These are phyloP conservation scores for Gymnocypris eckloni DNA, from an alignment of 2,797 vertebrate genomes.

Conservation along the genomic window DNA sequence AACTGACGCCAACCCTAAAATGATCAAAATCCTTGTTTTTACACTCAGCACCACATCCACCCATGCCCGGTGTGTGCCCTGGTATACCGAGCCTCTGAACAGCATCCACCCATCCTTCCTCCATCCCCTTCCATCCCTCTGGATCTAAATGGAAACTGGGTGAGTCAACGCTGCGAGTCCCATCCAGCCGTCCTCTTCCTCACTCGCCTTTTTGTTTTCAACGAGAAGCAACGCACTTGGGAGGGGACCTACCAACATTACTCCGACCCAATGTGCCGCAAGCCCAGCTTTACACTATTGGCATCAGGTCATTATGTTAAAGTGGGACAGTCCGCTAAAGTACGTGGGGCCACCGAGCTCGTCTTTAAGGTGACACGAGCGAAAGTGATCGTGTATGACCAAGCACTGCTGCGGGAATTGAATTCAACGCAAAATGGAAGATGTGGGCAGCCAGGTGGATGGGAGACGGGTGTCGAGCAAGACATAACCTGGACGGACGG, in stretches of 20 bases:
- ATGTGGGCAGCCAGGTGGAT: constrained; percentile 79
- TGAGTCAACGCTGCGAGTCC: constrained; percentile 85
- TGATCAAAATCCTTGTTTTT: constrained; percentile 3
- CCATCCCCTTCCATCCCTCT: constrained; percentile 61
- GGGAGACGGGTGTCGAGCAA: constrained; percentile 82
- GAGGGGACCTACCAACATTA: constrained; percentile 88
- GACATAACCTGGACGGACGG: constrained; percentile 86
- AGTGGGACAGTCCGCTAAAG: constrained; percentile 78
- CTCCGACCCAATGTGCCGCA: constrained; percentile 84
- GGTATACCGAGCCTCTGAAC: constrained; percentile 81
- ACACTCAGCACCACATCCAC: constrained; percentile 84
- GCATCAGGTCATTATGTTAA: constrained; percentile 83
- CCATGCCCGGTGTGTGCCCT: constrained; percentile 85
- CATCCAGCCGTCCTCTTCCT: constrained; percentile 89
- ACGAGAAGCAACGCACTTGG: constrained; percentile 79
- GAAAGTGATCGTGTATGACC: constrained; percentile 80
- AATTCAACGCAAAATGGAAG: constrained; percentile 80
- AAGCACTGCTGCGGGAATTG: constrained; percentile 75
- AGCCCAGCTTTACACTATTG: constrained; percentile 84
- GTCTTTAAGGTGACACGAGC: constrained; percentile 85
- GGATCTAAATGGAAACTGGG: constrained; percentile 83
- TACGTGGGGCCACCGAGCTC: constrained; percentile 81
- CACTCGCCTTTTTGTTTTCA: constrained; percentile 85
- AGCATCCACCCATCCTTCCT: constrained; percentile 82
- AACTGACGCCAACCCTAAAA: neutral